A percentile compares a stretch with the other conserved stretches of the same genome.
Evolutionary conservation across 2,888 invertebrate genomes (phyloP).

Genomic region (Conchocele bisecta): DNA sequence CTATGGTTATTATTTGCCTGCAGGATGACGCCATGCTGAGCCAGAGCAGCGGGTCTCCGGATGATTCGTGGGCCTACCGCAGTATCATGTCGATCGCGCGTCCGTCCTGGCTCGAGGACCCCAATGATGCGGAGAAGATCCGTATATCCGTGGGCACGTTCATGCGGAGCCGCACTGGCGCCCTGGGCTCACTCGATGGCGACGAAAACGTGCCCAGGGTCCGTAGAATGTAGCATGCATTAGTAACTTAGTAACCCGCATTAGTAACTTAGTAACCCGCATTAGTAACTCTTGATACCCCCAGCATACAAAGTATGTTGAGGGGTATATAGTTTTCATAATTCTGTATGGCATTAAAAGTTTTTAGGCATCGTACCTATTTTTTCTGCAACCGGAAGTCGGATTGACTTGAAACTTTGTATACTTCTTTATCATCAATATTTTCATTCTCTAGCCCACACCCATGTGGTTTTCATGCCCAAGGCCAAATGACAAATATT

Average conservation of each 20-base stretch:
- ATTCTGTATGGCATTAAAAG: too few species aligned
- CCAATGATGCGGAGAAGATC: constrained; percentile 47
- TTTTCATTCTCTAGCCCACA: too few species aligned
- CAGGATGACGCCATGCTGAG: constrained; percentile 50
- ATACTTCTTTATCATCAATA: too few species aligned
- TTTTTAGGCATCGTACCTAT: too few species aligned
- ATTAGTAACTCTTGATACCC: too few species aligned
- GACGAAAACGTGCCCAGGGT: constrained; percentile 60
- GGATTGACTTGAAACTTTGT: too few species aligned
- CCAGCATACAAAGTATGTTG: too few species aligned
- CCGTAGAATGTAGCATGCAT: constrained; percentile 27
- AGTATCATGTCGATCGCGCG: constrained; percentile 60
- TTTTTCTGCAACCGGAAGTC: too few species aligned
- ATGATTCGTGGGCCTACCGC: constrained; percentile 57
- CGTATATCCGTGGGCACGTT: constrained; percentile 75
- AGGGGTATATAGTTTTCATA: too few species aligned
- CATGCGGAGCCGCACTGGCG: constrained; percentile 71
- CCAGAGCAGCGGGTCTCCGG: constrained; percentile 8
- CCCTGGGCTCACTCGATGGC: constrained; percentile 73
- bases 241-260: not conserved
- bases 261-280: too few species aligned
- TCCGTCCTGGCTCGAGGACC: constrained; percentile 53
- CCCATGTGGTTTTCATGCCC: too few species aligned
- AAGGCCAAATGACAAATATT: too few species aligned
- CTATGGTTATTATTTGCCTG: constrained; percentile 2